A percentile compares a stretch with the other conserved stretches of the same genome.
Evolutionary conservation across 2,113 vertebrate genomes (phyloP).

Genomic region (Antennarius striatus): DNA sequence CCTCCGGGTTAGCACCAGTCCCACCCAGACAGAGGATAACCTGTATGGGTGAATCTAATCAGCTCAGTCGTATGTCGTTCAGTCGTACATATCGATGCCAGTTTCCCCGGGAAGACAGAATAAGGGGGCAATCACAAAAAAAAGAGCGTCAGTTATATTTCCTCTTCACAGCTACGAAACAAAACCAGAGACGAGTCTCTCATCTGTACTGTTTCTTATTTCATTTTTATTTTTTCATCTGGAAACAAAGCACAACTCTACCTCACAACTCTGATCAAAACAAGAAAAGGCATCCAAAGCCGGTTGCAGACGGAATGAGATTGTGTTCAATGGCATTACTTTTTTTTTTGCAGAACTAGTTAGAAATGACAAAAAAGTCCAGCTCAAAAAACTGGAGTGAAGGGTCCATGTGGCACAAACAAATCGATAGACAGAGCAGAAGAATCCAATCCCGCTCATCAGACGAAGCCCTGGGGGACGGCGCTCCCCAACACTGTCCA

Average conservation of each 20-base stretch:
- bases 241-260: slow-evolving; percentile 38
- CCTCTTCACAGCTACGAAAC: slow-evolving; percentile 18
- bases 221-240: slow-evolving; percentile 3
- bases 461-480: slow-evolving; percentile 68
- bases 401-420: slow-evolving; percentile 72
- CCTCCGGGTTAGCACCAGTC: too few relatives aligned
- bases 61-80: too few relatives aligned
- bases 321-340: slow-evolving; percentile 61
- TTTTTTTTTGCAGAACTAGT: slow-evolving; percentile 55
- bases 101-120: slow-evolving; percentile 2
- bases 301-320: slow-evolving; percentile 61
- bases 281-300: slow-evolving; percentile 55
- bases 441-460: slow-evolving; percentile 78
- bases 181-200: slow-evolving; percentile 32
- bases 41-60: too few relatives aligned
- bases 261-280: slow-evolving; percentile 66
- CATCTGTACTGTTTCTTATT: slow-evolving; percentile 33
- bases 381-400: slow-evolving; percentile 52
- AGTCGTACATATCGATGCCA: neutral
- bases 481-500: slow-evolving; percentile 66
- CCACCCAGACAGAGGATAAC: too few relatives aligned
- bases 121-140: too few relatives aligned
- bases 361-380: slow-evolving; percentile 67
- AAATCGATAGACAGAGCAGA: slow-evolving; percentile 79
- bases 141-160: slow-evolving; percentile 23